A percentile compares a stretch with the other conserved stretches of the same genome.
Conservation (phyloP, 2,797 vertebrate species). For the Peromyscus attwateri region DNA sequence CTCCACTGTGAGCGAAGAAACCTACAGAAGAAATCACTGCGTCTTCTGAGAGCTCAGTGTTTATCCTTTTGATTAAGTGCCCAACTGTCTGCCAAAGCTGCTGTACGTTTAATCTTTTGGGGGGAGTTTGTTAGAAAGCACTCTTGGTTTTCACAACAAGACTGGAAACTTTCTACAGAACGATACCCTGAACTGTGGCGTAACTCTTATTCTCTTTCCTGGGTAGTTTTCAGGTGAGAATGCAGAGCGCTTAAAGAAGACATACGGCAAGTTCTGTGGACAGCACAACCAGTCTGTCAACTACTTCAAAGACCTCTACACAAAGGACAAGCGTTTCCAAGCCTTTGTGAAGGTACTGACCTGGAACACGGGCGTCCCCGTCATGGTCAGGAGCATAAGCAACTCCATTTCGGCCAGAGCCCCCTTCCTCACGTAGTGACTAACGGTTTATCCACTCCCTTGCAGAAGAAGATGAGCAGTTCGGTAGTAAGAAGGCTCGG, state of each 20-base stretch:
- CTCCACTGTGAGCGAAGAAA: not conserved
- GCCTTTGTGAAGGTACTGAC: constrained; percentile 94
- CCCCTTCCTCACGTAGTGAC: accelerated
- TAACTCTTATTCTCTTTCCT: constrained; percentile 42
- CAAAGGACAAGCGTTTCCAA: constrained; percentile 97
- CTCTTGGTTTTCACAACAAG: not conserved
- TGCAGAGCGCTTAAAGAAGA: constrained; percentile 94
- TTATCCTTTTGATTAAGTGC: not conserved
- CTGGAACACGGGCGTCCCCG: accelerated
- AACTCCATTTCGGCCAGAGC: not conserved
- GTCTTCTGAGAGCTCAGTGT: not conserved
- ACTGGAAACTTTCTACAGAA: not conserved
- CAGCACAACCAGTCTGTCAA: constrained; percentile 97
- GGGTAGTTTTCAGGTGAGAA: constrained; percentile 95
- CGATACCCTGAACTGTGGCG: accelerated
- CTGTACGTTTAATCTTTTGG: not conserved
- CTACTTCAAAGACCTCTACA: constrained; percentile 96
- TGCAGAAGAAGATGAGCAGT: constrained; percentile 98
- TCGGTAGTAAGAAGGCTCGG: constrained; percentile 95
- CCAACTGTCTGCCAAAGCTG: not conserved
- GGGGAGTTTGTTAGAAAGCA: not conserved
- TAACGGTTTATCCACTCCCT: constrained; percentile 66
- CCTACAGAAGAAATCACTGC: not conserved
- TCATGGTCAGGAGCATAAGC: accelerated
- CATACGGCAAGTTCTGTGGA: constrained; percentile 96